Conservation (phyloP, 2,888 invertebrate genomes). For the Eristalinus aeneus region DNA sequence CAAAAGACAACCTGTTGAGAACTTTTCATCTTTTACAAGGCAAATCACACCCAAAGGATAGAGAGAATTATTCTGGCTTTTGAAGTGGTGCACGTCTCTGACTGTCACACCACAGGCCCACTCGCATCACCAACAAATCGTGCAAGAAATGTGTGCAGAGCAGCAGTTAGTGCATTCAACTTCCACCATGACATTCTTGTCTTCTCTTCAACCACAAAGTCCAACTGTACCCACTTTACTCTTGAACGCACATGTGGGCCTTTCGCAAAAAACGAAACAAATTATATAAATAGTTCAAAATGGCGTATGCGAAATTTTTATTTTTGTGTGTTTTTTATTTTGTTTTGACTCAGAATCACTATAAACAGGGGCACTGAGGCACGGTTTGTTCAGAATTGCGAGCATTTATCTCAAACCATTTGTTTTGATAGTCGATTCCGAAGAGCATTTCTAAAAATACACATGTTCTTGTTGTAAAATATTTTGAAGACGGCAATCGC, state of each 20-base stretch:
- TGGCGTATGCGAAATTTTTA: conserved; percentile 27
- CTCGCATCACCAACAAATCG: too few species aligned
- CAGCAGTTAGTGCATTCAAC: neutral
- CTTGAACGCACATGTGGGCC: neutral
- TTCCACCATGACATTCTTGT: neutral
- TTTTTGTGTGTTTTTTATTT: neutral
- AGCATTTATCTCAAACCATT: neutral
- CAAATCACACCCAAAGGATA: too few species aligned
- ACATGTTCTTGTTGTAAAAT: neutral
- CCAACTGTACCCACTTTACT: neutral
- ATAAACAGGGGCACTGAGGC: conserved; percentile 47
- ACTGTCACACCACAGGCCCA: too few species aligned
- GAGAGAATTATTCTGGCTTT: too few species aligned
- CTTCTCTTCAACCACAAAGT: neutral
- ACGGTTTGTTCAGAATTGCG: neutral
- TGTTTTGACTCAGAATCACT: neutral
- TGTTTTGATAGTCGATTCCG: conserved; percentile 8
- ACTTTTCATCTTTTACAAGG: too few species aligned
- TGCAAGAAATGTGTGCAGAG: too few species aligned
- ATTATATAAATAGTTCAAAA: conserved; percentile 7
- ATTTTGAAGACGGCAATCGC: neutral
- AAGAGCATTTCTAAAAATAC: conserved; percentile 48
- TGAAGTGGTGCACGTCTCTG: too few species aligned
- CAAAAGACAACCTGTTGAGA: too few species aligned
- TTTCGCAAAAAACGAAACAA: conserved; percentile 1